phyloP scores from a whole-genome alignment of 1,140 invertebrate species.

The Piezodorus guildinii region DNA sequence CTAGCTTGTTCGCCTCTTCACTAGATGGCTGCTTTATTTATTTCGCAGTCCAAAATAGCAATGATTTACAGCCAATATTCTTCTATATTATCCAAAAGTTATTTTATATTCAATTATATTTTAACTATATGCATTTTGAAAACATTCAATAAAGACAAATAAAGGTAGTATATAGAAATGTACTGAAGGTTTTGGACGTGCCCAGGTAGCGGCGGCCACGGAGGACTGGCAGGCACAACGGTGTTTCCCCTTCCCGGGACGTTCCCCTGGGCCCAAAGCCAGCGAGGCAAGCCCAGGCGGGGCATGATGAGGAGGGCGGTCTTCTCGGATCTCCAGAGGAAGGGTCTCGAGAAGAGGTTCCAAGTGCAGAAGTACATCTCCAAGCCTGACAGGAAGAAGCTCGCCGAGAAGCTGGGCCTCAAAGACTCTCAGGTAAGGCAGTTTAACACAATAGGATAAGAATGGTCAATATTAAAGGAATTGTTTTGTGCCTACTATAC shows the following conservation, averaged over 20 bases:
- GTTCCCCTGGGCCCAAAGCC: constrained; percentile 68
- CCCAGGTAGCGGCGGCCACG: constrained; percentile 32
- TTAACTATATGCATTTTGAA: too few relatives aligned
- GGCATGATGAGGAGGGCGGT: constrained; percentile 91
- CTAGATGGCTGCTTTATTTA: too few relatives aligned
- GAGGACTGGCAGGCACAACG: constrained; percentile 37
- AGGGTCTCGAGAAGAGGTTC: constrained; percentile 89
- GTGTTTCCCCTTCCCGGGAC: constrained; percentile 54
- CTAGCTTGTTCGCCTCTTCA: too few relatives aligned
- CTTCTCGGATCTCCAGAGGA: constrained; percentile 85
- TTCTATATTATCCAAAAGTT: too few relatives aligned
- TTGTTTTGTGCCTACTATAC: too few relatives aligned
- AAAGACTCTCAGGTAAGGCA: constrained; percentile 83
- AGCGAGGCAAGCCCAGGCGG: constrained; percentile 68
- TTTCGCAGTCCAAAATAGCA: too few relatives aligned
- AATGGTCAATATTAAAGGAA: too few relatives aligned
- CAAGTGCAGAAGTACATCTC: constrained; percentile 97
- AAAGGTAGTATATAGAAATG: too few relatives aligned
- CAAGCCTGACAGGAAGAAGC: constrained; percentile 91
- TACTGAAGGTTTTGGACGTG: too few relatives aligned
- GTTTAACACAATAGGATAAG: neutral
- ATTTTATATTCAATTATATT: too few relatives aligned
- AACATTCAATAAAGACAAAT: too few relatives aligned
- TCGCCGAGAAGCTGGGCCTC: constrained; percentile 89
- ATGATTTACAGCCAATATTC: too few relatives aligned